These are phyloP conservation scores for Batillaria attramentaria DNA, from an alignment of 1,140 invertebrate species.

Conservation along the genomic window DNA sequence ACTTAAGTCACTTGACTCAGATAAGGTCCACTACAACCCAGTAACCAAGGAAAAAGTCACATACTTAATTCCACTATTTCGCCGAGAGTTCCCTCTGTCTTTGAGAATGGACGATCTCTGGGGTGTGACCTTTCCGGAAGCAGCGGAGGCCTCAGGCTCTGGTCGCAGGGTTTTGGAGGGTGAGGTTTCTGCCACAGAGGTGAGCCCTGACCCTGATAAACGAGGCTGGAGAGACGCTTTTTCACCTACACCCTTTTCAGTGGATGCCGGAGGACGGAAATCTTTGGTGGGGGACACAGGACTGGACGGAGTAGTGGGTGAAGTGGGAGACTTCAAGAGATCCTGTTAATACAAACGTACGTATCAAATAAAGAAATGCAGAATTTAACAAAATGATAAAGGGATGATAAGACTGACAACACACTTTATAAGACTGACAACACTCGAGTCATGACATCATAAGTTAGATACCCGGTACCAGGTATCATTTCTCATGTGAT, in stretches of 20 bases:
- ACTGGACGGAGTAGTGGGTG: constrained; percentile 46
- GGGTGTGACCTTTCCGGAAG: constrained; percentile 34
- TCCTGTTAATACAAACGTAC: too few relatives aligned
- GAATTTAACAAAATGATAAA: too few relatives aligned
- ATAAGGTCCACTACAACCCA: too few relatives aligned
- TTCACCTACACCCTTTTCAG: neutral
- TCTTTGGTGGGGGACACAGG: constrained; percentile 52
- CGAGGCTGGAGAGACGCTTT: constrained; percentile 23
- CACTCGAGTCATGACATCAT: too few relatives aligned
- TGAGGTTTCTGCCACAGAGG: constrained; percentile 3
- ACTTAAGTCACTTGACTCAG: too few relatives aligned
- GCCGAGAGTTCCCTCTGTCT: constrained; percentile 43
- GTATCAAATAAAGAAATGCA: too few relatives aligned
- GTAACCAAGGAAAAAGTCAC: too few relatives aligned
- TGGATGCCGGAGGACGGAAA: constrained; percentile 44
- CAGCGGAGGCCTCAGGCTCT: constrained; percentile 20
- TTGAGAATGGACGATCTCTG: constrained; percentile 55
- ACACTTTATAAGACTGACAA: too few relatives aligned
- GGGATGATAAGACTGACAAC: too few relatives aligned
- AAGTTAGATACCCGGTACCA: too few relatives aligned
- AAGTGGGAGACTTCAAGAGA: constrained; percentile 58
- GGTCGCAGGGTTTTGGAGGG: constrained; percentile 4
- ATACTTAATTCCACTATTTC: constrained; percentile 50
- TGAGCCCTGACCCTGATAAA: neutral
- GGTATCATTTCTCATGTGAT: too few relatives aligned